phyloP scores from a whole-genome alignment of 2,797 vertebrate genomes.

The Triplophysa yarkandensis region DNA sequence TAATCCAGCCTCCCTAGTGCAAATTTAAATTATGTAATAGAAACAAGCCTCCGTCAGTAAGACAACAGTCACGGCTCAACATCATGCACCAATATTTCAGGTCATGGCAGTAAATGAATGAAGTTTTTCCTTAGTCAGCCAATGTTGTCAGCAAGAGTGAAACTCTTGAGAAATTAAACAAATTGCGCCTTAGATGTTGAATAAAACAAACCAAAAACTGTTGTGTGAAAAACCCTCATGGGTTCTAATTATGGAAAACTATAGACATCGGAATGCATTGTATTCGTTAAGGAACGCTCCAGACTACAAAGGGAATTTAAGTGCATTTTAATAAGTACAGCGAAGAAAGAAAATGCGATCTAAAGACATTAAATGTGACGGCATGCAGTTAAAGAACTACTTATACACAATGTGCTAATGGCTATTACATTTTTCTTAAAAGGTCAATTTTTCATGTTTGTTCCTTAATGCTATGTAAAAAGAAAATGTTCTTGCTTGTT shows the following conservation, averaged over 20 bases:
- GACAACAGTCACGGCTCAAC: slow-evolving; percentile 34
- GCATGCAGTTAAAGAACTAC: slow-evolving; percentile 9
- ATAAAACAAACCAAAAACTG: slow-evolving; percentile 83
- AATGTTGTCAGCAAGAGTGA: slow-evolving; percentile 81
- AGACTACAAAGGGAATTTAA: slow-evolving; percentile 84
- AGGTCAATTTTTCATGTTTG: slow-evolving; percentile 30
- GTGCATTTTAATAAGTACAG: slow-evolving; percentile 81
- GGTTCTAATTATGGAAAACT: slow-evolving; percentile 86
- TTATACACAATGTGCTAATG: slow-evolving; percentile 17
- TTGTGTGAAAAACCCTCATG: slow-evolving; percentile 78
- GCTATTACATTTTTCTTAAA: slow-evolving; percentile 29
- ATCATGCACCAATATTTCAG: slow-evolving; percentile 45
- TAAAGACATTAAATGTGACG: slow-evolving; percentile 55
- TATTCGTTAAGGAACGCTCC: slow-evolving; percentile 83
- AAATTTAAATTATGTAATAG: slow-evolving; percentile 28
- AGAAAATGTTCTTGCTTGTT: slow-evolving; percentile 18
- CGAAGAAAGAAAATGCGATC: slow-evolving; percentile 73
- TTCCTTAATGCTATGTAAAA: slow-evolving; percentile 18
- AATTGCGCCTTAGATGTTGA: slow-evolving; percentile 82
- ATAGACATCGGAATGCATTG: slow-evolving; percentile 81
- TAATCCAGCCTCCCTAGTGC: slow-evolving; percentile 32
- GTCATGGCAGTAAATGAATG: slow-evolving; percentile 34
- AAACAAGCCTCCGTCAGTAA: slow-evolving; percentile 12
- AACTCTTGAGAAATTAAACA: slow-evolving; percentile 86
- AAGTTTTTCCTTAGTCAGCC: slow-evolving; percentile 67